A percentile compares a stretch with the other conserved stretches of the same genome.
phyloP scores from a whole-genome alignment of 2,888 invertebrate genomes.

The Aproaerema taeniolella region DNA sequence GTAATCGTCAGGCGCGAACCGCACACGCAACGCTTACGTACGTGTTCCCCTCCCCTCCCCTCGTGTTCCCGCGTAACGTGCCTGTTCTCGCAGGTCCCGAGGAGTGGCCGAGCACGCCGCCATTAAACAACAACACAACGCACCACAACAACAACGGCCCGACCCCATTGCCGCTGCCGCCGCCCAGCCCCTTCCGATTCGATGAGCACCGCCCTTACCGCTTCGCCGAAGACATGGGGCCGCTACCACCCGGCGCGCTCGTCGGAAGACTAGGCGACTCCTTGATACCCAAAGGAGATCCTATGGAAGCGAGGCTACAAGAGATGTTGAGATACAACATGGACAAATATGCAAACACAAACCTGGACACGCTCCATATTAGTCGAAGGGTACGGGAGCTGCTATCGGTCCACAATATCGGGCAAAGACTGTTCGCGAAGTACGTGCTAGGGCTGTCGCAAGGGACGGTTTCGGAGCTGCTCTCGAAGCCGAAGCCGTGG shows the following conservation, averaged over 20 bases:
- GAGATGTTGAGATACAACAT: conserved; percentile 97
- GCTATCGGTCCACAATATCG: conserved; percentile 97
- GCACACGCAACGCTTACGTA: conserved; percentile 54
- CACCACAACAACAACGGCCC: conserved; percentile 76
- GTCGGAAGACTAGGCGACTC: conserved; percentile 92
- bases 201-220: conserved; percentile 89
- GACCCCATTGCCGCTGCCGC: conserved; percentile 65
- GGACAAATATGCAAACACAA: conserved; percentile 96
- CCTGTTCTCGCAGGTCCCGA: conserved; percentile 71
- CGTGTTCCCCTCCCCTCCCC: conserved; percentile 77
- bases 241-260: conserved; percentile 86
- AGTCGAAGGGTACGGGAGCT: conserved; percentile 95
- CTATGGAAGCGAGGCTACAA: conserved; percentile 94
- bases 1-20: conserved; percentile 54
- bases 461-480: conserved; percentile 98
- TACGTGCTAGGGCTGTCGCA: conserved; percentile 97
- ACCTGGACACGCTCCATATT: conserved; percentile 96
- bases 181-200: conserved; percentile 84
- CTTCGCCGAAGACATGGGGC: conserved; percentile 89
- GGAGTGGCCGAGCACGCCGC: conserved; percentile 69
- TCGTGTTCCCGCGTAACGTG: conserved; percentile 84
- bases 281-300: conserved; percentile 93
- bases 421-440: conserved; percentile 98
- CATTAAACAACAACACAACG: conserved; percentile 75
- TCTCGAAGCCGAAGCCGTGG: conserved; percentile 99